Evolutionary conservation across 2,888 invertebrate genomes (phyloP).

Genomic region (Harpalus rufipes): DNA sequence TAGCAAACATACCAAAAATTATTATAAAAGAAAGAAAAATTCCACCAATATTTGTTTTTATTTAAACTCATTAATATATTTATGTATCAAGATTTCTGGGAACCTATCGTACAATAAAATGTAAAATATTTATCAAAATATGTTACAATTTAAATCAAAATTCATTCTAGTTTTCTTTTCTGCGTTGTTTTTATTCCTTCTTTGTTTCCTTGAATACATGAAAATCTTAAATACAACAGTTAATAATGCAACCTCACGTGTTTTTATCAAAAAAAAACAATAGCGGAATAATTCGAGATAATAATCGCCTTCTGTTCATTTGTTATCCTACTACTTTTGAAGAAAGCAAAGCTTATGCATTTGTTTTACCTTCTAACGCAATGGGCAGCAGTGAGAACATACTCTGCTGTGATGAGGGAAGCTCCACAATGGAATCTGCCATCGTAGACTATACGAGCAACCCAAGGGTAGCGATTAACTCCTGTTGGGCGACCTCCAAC

Average conservation of each 20-base stretch:
- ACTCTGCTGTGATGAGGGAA: conserved; percentile 89
- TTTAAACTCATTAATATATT: neutral
- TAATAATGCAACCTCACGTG: neutral
- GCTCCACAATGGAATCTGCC: conserved; percentile 94
- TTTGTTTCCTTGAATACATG: neutral
- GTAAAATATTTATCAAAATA: too few species aligned
- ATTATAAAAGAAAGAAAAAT: too few species aligned
- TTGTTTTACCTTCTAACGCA: conserved; percentile 86
- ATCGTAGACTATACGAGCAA: conserved; percentile 91
- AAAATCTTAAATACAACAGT: neutral
- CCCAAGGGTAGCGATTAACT: conserved; percentile 92
- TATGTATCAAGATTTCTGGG: neutral
- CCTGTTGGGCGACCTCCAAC: conserved; percentile 91
- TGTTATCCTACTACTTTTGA: neutral
- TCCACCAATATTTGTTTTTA: neutral
- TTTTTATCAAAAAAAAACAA: conserved; percentile 2
- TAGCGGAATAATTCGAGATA: neutral
- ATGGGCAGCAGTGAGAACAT: conserved; percentile 92
- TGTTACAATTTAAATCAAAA: too few species aligned
- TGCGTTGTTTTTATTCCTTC: neutral
- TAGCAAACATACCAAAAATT: too few species aligned
- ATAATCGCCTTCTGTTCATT: neutral
- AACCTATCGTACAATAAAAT: neutral
- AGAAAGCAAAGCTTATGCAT: neutral
- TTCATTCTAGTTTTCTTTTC: neutral